Evolutionary conservation across 2,888 invertebrate genomes (phyloP).

Genomic region (Lasiommata megera): DNA sequence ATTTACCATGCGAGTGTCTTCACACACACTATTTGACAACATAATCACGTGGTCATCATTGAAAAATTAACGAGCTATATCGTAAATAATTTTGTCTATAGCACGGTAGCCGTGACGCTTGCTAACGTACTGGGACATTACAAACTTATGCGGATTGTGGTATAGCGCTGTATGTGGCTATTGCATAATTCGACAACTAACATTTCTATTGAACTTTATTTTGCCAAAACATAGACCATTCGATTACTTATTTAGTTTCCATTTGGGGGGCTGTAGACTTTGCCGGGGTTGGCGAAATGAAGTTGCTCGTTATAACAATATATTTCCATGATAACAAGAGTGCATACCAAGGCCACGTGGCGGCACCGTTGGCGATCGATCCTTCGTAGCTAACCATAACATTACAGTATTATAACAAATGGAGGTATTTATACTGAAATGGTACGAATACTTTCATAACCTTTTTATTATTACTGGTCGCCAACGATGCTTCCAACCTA

Average conservation of each 20-base stretch:
- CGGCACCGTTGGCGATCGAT: slow-evolving; percentile 4
- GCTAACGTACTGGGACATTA: background rate
- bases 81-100: background rate
- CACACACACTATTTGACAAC: slow-evolving; percentile 11
- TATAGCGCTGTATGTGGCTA: slow-evolving; percentile 3
- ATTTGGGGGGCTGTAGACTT: background rate
- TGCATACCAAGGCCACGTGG: background rate
- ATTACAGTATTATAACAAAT: background rate
- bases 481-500: slow-evolving; percentile 2
- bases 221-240: slow-evolving; percentile 3
- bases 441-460: slow-evolving; percentile 6
- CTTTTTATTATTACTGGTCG: slow-evolving; percentile 1
- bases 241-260: background rate
- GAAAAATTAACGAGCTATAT: background rate
- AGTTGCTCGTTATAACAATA: slow-evolving; percentile 10
- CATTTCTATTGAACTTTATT: slow-evolving; percentile 20
- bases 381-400: background rate
- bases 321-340: slow-evolving; percentile 19
- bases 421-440: background rate
- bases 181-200: background rate
- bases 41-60: background rate
- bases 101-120: slow-evolving; percentile 7
- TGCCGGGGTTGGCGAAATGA: slow-evolving; percentile 9
- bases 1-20: slow-evolving; percentile 17
- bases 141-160: background rate